Conservation (phyloP, 1,140 invertebrate species). For the Papilio polyxenes region DNA sequence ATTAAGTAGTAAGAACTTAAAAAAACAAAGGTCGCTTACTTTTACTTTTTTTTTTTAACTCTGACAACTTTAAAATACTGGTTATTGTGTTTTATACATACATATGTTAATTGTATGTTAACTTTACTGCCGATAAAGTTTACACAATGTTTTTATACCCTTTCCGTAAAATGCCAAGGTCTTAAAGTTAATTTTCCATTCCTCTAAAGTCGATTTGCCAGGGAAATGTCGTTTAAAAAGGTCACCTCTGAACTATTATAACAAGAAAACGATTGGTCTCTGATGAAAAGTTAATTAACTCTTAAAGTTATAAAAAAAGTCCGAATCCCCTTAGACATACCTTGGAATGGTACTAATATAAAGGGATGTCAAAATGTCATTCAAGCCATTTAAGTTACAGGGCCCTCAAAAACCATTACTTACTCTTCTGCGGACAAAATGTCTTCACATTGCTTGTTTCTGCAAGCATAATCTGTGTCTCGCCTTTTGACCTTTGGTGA, state of each 20-base stretch:
- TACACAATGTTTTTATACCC: background rate
- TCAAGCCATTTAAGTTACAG: background rate
- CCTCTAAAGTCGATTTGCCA: background rate
- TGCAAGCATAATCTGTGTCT: background rate
- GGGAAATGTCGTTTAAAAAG: background rate
- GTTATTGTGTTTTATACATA: background rate
- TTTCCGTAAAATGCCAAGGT: slow-evolving; percentile 28
- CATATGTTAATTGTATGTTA: background rate
- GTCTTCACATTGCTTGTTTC: background rate
- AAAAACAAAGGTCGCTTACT: slow-evolving; percentile 11
- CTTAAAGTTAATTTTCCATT: background rate
- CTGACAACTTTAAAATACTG: background rate
- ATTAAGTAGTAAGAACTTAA: background rate
- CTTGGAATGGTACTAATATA: too few species aligned
- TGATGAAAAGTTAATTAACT: background rate
- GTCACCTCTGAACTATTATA: background rate
- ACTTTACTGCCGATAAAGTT: background rate
- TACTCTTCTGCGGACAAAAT: too few species aligned
- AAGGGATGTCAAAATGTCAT: background rate
- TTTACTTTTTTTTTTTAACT: slow-evolving; percentile 14
- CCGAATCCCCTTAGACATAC: background rate
- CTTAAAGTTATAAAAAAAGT: background rate
- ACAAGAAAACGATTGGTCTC: background rate
- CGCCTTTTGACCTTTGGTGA: background rate
- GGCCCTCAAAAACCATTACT: too few species aligned